Evolutionary conservation across 2,888 invertebrate species (phyloP), one percentile per base, ranked within the genome.

Genomic region (Agonopterix arenella): DNA sequence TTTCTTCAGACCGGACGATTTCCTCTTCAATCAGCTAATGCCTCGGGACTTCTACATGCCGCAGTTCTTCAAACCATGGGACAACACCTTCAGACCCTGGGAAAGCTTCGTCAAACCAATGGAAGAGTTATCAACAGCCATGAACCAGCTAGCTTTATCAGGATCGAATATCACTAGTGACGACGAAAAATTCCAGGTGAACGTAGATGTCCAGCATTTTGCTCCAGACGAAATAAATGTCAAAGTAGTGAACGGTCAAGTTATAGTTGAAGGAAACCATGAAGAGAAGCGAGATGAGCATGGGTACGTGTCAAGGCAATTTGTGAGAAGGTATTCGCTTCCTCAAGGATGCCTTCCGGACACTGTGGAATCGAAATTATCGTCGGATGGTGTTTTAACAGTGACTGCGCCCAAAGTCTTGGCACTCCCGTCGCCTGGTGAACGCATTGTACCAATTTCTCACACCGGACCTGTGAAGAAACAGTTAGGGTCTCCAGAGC

Each of bases 151-250:
- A 54, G 81, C 81, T 11, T 49, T 85, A 4, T 65, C 70, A 47
- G 82, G 78, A 0, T 80, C 84, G 0, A 85, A 83, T 16, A 80
- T 92, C 48, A 76, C 80, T 0, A 69, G 78, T 1, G 90, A 91
- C 60, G 72, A 89, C 8, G 90, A 92, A 55, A 90, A 84, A 52
- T 94, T 93, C 60, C 92, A 93, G 71, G 91, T 94, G 0, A 92
- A 90, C 58, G 84, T 95, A 53, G 95, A 96, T 67, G 95, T 96
- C 0, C 92, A 93, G 57, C 94, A 95, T 61, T 96, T 95, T 61
- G 76, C 91, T 0, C 96, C 96, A 0, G 91, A 93, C 44, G 96
- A 96, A 73, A 90, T 96, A 11, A 90, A 88, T 1, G 95, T 96
- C 0, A 95, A 94, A 74, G 93, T 94, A 0, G 82, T 92, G 0